Evolutionary conservation across 2,888 invertebrate genomes (phyloP).

Genomic region (Napeogenes inachia): DNA sequence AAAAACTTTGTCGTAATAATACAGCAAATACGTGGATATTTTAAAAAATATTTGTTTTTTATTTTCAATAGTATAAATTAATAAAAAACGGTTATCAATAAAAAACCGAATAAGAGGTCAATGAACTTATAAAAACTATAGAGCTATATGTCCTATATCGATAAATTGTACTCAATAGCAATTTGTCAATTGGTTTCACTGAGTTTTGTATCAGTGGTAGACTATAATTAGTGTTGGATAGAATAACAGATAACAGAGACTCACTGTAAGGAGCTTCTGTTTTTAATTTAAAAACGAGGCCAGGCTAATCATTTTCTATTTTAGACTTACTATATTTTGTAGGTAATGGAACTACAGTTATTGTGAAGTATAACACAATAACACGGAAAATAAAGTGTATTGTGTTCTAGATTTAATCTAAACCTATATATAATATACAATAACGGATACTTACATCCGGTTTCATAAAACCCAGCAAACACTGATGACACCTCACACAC

Average conservation of each 20-base stretch:
- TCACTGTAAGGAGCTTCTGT: background rate
- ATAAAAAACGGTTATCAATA: too few species aligned
- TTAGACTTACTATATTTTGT: background rate
- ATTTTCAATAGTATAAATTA: too few species aligned
- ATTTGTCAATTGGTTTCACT: conserved; percentile 51
- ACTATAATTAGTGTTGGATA: conserved; percentile 42
- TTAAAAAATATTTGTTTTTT: too few species aligned
- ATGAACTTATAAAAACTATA: conserved; percentile 1
- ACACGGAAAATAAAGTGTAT: background rate
- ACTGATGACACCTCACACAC: background rate
- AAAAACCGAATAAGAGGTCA: background rate
- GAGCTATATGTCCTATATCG: conserved; percentile 1
- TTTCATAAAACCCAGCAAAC: background rate
- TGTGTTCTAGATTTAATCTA: background rate
- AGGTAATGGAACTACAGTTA: background rate
- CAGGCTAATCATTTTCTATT: background rate
- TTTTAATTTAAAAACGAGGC: conserved; percentile 8
- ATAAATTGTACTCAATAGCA: conserved; percentile 31
- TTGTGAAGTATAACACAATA: too few species aligned
- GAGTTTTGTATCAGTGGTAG: conserved; percentile 37
- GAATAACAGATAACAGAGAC: conserved; percentile 33
- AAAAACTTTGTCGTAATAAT: too few species aligned
- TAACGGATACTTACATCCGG: background rate
- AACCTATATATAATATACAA: background rate
- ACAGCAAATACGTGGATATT: too few species aligned